These are phyloP conservation scores for Castor canadensis DNA, from an alignment of 2,113 vertebrate species.

Conservation along the genomic window DNA sequence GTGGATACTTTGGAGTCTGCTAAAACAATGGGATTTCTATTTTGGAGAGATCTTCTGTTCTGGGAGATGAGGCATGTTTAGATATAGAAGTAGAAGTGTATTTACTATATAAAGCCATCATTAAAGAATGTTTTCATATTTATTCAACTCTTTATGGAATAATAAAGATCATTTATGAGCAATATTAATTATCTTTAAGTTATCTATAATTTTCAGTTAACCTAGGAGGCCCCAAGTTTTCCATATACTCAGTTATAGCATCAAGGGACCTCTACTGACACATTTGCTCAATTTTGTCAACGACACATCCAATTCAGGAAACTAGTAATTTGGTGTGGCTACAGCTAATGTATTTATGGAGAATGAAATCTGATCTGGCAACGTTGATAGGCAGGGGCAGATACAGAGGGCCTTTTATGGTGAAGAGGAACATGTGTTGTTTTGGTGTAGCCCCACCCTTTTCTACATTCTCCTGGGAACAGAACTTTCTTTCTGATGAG, in stretches of 20 bases:
- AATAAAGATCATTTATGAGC: not conserved
- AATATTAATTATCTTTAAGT: not conserved
- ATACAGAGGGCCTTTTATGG: not conserved
- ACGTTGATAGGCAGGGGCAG: not conserved
- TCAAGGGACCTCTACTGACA: not conserved
- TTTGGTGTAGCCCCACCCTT: not conserved
- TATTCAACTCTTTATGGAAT: not conserved
- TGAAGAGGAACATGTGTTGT: not conserved
- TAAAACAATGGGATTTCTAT: not conserved
- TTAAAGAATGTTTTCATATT: not conserved
- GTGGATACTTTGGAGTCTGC: not conserved
- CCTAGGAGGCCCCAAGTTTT: not conserved
- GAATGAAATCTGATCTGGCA: not conserved
- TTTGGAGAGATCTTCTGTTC: no score
- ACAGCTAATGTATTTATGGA: not conserved
- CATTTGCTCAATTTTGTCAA: not conserved
- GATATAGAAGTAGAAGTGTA: not conserved
- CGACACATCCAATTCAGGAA: not conserved
- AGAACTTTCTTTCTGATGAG: not conserved
- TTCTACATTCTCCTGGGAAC: not conserved
- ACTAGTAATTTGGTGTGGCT: not conserved
- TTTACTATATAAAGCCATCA: not conserved
- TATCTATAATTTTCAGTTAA: not conserved
- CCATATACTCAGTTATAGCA: not conserved
- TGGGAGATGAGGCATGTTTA: not conserved